Percentiles rank a stretch among this genome's conserved stretches.
Conservation (phyloP, 2,797 vertebrate genomes). For the Linurgus olivaceus region DNA sequence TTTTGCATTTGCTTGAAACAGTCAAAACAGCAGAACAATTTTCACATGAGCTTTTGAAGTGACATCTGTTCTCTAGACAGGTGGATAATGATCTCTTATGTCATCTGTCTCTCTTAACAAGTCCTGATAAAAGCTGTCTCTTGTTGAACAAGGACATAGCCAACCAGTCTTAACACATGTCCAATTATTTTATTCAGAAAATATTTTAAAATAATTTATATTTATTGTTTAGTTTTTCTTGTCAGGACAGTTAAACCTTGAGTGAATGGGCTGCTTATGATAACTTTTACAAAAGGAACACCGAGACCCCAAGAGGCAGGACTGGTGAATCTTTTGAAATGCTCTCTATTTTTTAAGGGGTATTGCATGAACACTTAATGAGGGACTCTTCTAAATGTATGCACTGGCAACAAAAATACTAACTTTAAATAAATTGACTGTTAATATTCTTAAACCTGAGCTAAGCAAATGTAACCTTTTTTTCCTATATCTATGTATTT, state of each 20-base stretch:
- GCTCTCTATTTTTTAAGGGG: background rate
- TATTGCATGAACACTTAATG: background rate
- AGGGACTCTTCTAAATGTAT: background rate
- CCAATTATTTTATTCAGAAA: background rate
- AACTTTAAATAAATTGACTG: background rate
- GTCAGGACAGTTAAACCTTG: background rate
- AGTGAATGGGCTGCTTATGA: background rate
- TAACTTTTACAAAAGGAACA: background rate
- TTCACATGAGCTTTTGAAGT: background rate
- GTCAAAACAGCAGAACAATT: background rate
- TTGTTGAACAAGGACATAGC: background rate
- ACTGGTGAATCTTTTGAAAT: background rate
- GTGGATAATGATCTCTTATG: background rate
- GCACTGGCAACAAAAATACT: background rate
- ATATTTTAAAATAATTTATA: background rate
- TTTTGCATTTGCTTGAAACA: constrained; percentile 2
- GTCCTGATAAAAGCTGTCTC: background rate
- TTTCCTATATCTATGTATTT: background rate
- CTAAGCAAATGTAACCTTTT: background rate
- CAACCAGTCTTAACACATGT: background rate
- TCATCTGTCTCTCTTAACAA: background rate
- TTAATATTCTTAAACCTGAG: background rate
- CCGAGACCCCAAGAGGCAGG: background rate
- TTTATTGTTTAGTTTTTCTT: background rate
- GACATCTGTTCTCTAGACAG: constrained; percentile 42